These are phyloP conservation scores for Crocallis elinguaria DNA, from an alignment of 2,888 invertebrate genomes.

Conservation along the genomic window DNA sequence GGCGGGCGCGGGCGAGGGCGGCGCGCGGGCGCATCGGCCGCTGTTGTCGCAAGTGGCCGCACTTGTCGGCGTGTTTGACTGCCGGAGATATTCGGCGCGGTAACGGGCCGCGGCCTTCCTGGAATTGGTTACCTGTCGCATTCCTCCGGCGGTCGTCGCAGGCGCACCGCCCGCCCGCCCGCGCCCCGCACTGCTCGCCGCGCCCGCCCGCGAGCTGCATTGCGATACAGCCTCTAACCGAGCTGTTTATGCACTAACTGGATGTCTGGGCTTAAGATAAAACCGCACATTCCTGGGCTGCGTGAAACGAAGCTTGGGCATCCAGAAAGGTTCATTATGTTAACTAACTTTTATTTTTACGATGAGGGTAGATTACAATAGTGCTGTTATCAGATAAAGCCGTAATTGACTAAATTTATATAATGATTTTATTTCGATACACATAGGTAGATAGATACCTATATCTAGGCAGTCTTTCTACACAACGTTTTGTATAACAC, in stretches of 20 bases:
- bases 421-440: too few species aligned
- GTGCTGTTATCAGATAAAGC: too few species aligned
- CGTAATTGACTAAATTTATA: too few species aligned
- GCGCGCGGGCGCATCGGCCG: conserved; percentile 68
- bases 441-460: too few species aligned
- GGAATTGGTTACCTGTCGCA: conserved; percentile 85
- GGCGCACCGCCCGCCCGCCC: conserved; percentile 48
- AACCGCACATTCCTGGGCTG: background rate
- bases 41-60: conserved; percentile 83
- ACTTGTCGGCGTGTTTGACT: conserved; percentile 84
- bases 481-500: too few species aligned
- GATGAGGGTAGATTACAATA: too few species aligned
- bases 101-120: conserved; percentile 84
- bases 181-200: conserved; percentile 37
- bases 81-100: conserved; percentile 83
- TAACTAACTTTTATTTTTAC: too few species aligned
- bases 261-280: conserved; percentile 35
- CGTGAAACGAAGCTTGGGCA: background rate
- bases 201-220: conserved; percentile 52
- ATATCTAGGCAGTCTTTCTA: too few species aligned
- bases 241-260: conserved; percentile 49
- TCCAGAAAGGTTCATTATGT: too few species aligned
- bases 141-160: conserved; percentile 75
- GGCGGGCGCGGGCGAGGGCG: conserved; percentile 45
- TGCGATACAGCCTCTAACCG: conserved; percentile 65